Conservation (phyloP, 2,888 invertebrate genomes). For the Ferrisia virgata region DNA sequence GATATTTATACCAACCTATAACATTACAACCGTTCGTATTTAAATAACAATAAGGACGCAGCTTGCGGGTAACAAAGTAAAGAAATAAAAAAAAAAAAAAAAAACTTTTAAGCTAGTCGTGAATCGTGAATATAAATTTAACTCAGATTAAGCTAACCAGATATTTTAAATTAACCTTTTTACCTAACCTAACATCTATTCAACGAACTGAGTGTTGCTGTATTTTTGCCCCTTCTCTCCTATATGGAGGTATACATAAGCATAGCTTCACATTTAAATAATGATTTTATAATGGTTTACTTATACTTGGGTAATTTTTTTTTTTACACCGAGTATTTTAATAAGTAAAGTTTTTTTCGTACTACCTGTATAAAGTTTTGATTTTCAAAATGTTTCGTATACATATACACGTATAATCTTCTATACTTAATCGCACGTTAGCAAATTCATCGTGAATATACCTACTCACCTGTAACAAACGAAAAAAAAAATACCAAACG, state of each 20-base stretch:
- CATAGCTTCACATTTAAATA: constrained; percentile 8
- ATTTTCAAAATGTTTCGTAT: not conserved
- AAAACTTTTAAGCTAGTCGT: not conserved
- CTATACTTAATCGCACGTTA: too few species aligned
- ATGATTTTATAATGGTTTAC: not conserved
- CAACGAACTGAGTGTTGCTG: not conserved
- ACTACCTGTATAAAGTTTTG: not conserved
- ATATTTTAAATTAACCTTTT: constrained; percentile 23
- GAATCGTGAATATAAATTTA: constrained; percentile 3
- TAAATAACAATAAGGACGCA: constrained; percentile 28
- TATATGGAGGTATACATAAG: too few species aligned
- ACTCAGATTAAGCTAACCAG: constrained; percentile 18
- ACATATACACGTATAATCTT: too few species aligned
- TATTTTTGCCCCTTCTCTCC: not conserved
- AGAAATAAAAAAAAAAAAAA: constrained; percentile 18
- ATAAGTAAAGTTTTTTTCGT: not conserved
- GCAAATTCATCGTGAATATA: too few species aligned
- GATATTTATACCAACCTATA: constrained; percentile 3
- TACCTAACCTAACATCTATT: not conserved
- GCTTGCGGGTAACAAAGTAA: not conserved
- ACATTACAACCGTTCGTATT: not conserved
- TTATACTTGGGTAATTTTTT: too few species aligned
- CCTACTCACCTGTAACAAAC: constrained; percentile 7
- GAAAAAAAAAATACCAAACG: not conserved
- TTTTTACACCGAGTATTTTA: too few species aligned